Percentiles rank a stretch among this genome's conserved stretches.
phyloP scores from a whole-genome alignment of 1,140 invertebrate genomes.

The Sitobion miscanthi region DNA sequence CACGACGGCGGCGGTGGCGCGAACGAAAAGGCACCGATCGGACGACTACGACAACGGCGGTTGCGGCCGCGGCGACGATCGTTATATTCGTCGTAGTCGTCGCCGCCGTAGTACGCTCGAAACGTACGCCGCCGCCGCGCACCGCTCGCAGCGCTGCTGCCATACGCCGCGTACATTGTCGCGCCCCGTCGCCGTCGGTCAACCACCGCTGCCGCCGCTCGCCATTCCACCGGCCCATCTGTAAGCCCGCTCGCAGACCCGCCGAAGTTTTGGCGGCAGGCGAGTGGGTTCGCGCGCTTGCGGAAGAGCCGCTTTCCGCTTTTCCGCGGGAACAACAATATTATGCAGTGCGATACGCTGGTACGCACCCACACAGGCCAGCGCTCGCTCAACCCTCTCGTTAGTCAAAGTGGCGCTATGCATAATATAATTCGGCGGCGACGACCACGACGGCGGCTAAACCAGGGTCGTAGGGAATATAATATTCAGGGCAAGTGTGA shows the following conservation, averaged over 20 bases:
- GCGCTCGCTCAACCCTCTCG: background rate
- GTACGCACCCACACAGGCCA: background rate
- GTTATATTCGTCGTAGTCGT: slow-evolving; percentile 8
- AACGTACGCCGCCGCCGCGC: background rate
- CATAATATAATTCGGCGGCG: background rate
- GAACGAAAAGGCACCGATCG: background rate
- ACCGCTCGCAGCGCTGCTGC: background rate
- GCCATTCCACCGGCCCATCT: background rate
- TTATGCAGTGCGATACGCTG: background rate
- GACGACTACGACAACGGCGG: background rate
- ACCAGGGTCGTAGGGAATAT: background rate
- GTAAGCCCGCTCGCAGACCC: background rate
- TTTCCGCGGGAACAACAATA: background rate
- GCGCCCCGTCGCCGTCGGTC: slow-evolving; percentile 27
- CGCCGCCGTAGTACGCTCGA: background rate
- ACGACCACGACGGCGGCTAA: background rate
- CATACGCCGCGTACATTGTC: slow-evolving; percentile 7
- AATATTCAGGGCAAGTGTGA: background rate
- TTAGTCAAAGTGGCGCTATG: background rate
- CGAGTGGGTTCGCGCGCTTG: background rate
- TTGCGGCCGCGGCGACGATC: slow-evolving; percentile 18
- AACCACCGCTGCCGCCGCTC: background rate
- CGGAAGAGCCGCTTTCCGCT: background rate
- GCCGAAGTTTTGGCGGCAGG: background rate
- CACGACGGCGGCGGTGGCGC: background rate